Conservation (phyloP, 2,797 vertebrate genomes). For the Enteromius trimaculatus region DNA sequence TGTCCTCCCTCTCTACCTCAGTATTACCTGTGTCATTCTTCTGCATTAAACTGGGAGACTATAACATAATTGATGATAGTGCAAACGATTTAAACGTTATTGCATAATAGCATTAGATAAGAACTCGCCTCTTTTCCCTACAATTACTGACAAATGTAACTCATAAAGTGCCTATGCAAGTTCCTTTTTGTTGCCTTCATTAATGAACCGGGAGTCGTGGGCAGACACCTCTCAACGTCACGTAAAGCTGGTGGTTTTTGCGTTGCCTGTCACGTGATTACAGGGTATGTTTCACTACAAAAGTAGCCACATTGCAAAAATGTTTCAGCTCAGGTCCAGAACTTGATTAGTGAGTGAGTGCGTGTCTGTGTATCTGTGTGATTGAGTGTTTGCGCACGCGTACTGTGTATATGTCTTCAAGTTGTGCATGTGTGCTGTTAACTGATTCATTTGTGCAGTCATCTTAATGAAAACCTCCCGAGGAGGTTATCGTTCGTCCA, state of each 20-base stretch:
- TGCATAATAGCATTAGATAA: slow-evolving; percentile 80
- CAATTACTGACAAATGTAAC: slow-evolving; percentile 76
- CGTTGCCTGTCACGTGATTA: slow-evolving; percentile 53
- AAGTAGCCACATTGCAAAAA: slow-evolving; percentile 61
- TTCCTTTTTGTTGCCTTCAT: slow-evolving; percentile 66
- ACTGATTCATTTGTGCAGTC: slow-evolving; percentile 63
- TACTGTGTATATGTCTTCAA: slow-evolving; percentile 54
- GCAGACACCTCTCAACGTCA: slow-evolving; percentile 56
- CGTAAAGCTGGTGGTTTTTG: slow-evolving; percentile 61
- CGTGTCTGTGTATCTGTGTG: slow-evolving; percentile 8
- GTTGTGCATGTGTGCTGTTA: slow-evolving; percentile 68
- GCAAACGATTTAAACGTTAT: slow-evolving; percentile 81
- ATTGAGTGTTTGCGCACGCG: slow-evolving; percentile 35
- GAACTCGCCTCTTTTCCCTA: slow-evolving; percentile 59
- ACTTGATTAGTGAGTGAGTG: slow-evolving; percentile 51
- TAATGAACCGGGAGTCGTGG: slow-evolving; percentile 42
- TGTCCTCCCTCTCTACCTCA: slow-evolving; percentile 47
- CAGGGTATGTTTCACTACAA: slow-evolving; percentile 59
- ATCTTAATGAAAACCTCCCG: slow-evolving; percentile 55
- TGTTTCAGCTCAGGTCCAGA: slow-evolving; percentile 58
- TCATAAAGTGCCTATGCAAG: slow-evolving; percentile 84
- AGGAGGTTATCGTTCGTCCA: slow-evolving; percentile 52
- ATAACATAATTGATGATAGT: slow-evolving; percentile 75
- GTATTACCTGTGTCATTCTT: slow-evolving; percentile 59
- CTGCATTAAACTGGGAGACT: slow-evolving; percentile 54